Conservation (phyloP, 2,797 vertebrate genomes). For the Parotocinclus haroldoi region DNA sequence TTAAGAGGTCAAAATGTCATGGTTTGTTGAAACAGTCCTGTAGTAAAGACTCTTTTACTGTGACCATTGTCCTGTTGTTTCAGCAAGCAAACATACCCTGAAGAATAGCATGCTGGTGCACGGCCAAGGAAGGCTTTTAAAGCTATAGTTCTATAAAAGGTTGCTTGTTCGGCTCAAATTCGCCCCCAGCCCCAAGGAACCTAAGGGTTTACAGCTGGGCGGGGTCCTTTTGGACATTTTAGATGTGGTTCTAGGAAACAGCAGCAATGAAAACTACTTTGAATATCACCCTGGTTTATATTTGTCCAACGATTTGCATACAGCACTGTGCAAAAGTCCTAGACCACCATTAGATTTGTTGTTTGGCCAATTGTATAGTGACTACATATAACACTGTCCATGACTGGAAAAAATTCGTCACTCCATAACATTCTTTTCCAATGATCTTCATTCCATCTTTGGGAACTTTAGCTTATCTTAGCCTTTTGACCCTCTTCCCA, state of each 20-base stretch:
- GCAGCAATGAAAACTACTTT: no score
- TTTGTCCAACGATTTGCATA: no score
- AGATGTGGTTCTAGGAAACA: neutral
- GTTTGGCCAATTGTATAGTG: no score
- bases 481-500: no score
- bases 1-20: constrained; percentile 38
- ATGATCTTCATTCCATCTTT: no score
- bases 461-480: no score
- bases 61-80: constrained; percentile 40
- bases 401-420: no score
- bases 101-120: constrained; percentile 28
- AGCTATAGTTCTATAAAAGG: constrained; percentile 41
- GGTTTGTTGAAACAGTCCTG: constrained; percentile 37
- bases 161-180: constrained; percentile 40
- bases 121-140: constrained; percentile 37
- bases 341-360: no score
- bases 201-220: constrained; percentile 13
- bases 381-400: no score
- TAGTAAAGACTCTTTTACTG: constrained; percentile 44
- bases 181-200: constrained; percentile 13
- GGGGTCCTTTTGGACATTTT: constrained; percentile 12
- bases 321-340: no score
- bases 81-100: constrained; percentile 47
- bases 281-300: no score
- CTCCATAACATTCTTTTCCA: no score